Conservation (phyloP, 2,888 invertebrate genomes). For the Rhodophaea formosa region DNA sequence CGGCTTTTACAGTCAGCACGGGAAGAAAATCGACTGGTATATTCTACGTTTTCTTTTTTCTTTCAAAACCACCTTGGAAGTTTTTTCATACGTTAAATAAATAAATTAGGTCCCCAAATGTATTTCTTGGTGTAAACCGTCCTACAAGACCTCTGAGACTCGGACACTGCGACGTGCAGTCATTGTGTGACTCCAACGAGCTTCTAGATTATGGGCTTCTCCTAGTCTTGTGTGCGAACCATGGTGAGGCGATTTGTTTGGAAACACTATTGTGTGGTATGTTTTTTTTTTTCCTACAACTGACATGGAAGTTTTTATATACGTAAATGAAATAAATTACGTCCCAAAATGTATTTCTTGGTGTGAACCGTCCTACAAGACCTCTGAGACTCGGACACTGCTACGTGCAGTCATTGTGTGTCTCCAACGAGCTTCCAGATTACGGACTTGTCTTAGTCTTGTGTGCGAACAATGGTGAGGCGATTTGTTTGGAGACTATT, state of each 20-base stretch:
- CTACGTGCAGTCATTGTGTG: slow-evolving; percentile 8
- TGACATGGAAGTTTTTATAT: neutral
- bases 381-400: neutral
- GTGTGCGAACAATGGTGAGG: slow-evolving; percentile 6
- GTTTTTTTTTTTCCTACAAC: too few species aligned
- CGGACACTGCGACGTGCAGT: neutral
- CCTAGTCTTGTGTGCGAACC: slow-evolving; percentile 9
- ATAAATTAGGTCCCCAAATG: too few species aligned
- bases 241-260: slow-evolving; percentile 9
- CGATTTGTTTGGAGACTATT: slow-evolving; percentile 10
- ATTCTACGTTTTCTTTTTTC: too few species aligned
- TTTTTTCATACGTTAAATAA: too few species aligned
- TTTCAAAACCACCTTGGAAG: neutral
- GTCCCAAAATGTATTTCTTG: neutral
- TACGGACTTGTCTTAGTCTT: slow-evolving; percentile 10
- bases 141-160: slow-evolving; percentile 1
- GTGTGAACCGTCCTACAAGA: slow-evolving; percentile 5
- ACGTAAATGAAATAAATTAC: too few species aligned
- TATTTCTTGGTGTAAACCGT: neutral
- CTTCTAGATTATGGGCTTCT: slow-evolving; percentile 13
- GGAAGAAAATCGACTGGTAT: too few species aligned
- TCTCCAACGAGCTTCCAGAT: slow-evolving; percentile 13
- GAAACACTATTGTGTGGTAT: slow-evolving; percentile 1
- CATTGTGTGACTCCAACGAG: slow-evolving; percentile 12
- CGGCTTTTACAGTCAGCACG: too few species aligned